Conservation (phyloP, 2,113 vertebrate species). For the Paracanthobrama guichenoti region DNA sequence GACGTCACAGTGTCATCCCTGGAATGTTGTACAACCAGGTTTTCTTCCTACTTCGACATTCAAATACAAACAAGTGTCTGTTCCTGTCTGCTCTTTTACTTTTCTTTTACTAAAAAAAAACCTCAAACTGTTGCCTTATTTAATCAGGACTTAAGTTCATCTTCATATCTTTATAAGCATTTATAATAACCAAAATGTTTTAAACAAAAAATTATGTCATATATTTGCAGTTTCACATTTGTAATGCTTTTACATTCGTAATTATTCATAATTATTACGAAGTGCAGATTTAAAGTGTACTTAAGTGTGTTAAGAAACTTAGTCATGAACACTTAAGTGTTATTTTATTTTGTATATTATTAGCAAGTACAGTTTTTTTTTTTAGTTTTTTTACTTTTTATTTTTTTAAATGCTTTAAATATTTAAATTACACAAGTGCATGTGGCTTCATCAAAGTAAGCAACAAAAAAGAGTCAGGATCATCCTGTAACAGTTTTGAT, state of each 20-base stretch:
- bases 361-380: background rate
- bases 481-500: background rate
- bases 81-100: background rate
- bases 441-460: background rate
- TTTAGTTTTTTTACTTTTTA: too few relatives aligned
- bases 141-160: background rate
- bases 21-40: conserved; percentile 41
- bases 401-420: too few relatives aligned
- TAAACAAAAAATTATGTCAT: too few relatives aligned
- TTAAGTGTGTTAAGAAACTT: background rate
- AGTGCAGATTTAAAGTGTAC: background rate
- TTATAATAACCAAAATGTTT: background rate
- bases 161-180: background rate
- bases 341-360: background rate
- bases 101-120: too few relatives aligned
- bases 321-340: background rate
- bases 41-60: background rate
- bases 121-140: background rate
- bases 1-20: background rate
- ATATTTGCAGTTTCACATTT: background rate
- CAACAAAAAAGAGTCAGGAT: background rate
- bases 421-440: background rate
- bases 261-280: too few relatives aligned
- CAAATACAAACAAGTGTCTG: conserved; percentile 26
- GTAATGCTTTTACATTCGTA: background rate